phyloP scores from a whole-genome alignment of 2,113 vertebrate genomes.

The Corythaeola cristata region DNA sequence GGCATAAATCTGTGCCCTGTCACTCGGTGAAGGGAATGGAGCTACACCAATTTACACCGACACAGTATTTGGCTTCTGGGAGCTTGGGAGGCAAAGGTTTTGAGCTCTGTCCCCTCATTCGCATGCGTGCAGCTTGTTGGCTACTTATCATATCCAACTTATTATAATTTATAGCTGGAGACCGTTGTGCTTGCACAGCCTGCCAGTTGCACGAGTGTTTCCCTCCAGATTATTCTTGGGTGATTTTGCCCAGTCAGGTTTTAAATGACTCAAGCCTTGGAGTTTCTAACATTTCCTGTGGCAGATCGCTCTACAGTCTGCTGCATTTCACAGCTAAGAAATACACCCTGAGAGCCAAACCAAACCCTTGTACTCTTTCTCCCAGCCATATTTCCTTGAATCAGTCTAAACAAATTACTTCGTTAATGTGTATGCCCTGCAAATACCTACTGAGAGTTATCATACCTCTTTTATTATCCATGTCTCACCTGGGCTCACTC shows the following conservation, averaged over 20 bases:
- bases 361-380: neutral
- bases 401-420: neutral
- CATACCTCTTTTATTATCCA: neutral
- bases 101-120: neutral
- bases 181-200: neutral
- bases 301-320: neutral
- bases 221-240: neutral
- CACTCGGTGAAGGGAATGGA: neutral
- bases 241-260: neutral
- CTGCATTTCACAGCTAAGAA: neutral
- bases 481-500: neutral
- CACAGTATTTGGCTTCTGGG: neutral
- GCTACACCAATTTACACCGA: neutral
- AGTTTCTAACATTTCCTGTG: neutral
- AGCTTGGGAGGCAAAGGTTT: neutral
- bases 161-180: neutral
- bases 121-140: neutral
- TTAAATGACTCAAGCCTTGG: neutral
- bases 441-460: neutral
- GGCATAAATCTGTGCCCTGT: neutral
- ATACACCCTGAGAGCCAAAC: neutral
- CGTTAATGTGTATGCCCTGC: neutral
- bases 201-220: fast-evolving
- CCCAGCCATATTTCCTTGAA: neutral
- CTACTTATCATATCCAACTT: neutral